Evolutionary conservation across 2,888 invertebrate species (phyloP).

Genomic region (Trissolcus japonicus): DNA sequence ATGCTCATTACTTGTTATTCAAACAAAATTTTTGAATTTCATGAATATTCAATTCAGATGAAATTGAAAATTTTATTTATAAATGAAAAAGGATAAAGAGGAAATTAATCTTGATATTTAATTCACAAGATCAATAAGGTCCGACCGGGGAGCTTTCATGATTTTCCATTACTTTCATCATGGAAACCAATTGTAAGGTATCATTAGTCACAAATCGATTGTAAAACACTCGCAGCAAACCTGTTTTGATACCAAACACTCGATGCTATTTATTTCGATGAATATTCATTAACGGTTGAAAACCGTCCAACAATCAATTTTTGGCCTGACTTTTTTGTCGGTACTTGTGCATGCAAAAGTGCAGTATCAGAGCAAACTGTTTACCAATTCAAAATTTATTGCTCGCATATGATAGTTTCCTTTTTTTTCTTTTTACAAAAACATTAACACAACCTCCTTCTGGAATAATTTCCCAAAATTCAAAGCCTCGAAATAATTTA

Average conservation of each 20-base stretch:
- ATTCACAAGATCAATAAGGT: too few relatives aligned
- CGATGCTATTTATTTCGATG: constrained; percentile 40
- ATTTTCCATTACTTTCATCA: neutral
- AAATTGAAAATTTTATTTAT: too few relatives aligned
- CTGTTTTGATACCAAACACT: constrained; percentile 41
- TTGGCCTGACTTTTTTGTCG: constrained; percentile 23
- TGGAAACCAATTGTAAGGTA: constrained; percentile 28
- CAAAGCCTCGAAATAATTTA: too few relatives aligned
- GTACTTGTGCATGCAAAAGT: constrained; percentile 15
- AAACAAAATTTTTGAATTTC: constrained; percentile 6
- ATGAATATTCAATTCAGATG: too few relatives aligned
- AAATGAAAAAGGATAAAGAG: neutral
- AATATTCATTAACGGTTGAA: constrained; percentile 36
- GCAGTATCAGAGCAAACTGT: constrained; percentile 18
- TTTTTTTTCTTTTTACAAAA: neutral
- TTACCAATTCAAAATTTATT: constrained; percentile 6
- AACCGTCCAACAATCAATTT: constrained; percentile 40
- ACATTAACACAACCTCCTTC: neutral
- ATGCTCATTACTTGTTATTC: too few relatives aligned
- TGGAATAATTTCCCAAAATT: neutral
- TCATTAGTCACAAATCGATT: constrained; percentile 40
- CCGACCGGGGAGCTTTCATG: too few relatives aligned
- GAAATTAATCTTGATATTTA: too few relatives aligned
- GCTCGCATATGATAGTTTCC: neutral
- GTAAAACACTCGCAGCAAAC: constrained; percentile 39